phyloP scores from a whole-genome alignment of 2,888 invertebrate species.

The Melikaiella ostensackeni region DNA sequence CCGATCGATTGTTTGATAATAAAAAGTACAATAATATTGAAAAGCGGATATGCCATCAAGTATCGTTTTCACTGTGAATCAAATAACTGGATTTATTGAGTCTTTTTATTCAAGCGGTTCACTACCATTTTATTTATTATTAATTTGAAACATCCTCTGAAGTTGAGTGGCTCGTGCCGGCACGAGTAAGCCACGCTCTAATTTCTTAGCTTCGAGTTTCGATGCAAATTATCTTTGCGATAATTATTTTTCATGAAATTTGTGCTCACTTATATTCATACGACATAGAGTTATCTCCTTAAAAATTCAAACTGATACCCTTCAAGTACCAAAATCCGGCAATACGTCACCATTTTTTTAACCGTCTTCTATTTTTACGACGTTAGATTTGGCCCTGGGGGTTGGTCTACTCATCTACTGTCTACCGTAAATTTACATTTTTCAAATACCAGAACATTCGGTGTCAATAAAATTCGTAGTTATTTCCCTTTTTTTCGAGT shows the following conservation, averaged over 20 bases:
- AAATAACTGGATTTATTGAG: conserved; percentile 2
- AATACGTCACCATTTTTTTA: conserved; percentile 12
- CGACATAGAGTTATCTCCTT: no score
- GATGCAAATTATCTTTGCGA: neutral
- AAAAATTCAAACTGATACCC: no score
- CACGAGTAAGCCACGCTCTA: conserved; percentile 1
- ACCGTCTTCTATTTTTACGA: neutral
- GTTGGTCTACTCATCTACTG: neutral
- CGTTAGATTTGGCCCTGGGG: conserved; percentile 4
- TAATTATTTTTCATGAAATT: neutral
- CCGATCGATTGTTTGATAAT: conserved; percentile 8
- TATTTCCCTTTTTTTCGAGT: conserved; percentile 13
- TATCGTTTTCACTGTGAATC: conserved; percentile 14
- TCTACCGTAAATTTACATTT: conserved; percentile 17
- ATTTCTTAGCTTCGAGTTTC: conserved; percentile 28
- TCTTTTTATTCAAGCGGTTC: neutral
- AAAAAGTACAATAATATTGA: neutral
- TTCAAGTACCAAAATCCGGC: neutral
- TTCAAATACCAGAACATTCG: conserved; percentile 16
- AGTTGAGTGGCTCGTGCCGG: conserved; percentile 31
- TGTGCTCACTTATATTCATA: no score
- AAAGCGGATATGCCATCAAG: neutral
- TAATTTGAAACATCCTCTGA: conserved; percentile 23
- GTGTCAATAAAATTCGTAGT: conserved; percentile 26
- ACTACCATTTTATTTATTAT: conserved; percentile 10